phyloP scores from a whole-genome alignment of 2,888 invertebrate genomes.

The Nemapogon koenigi region DNA sequence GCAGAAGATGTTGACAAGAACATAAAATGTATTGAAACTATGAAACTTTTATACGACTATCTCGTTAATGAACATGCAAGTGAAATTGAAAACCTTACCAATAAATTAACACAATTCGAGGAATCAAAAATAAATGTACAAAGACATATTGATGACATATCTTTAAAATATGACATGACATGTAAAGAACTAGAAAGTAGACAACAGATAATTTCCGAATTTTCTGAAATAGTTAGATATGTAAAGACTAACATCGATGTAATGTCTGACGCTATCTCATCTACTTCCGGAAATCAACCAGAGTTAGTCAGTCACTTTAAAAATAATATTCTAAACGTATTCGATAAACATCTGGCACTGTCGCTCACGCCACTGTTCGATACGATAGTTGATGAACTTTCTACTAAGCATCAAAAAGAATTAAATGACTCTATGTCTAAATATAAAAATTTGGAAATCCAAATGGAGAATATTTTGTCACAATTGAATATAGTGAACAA shows the following conservation, averaged over 20 bases:
- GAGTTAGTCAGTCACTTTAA: constrained; percentile 25
- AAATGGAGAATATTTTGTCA: constrained; percentile 24
- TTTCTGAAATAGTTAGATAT: constrained; percentile 28
- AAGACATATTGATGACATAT: constrained; percentile 23
- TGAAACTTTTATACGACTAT: constrained; percentile 40
- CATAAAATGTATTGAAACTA: constrained; percentile 38
- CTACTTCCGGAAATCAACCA: neutral
- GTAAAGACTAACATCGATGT: constrained; percentile 15
- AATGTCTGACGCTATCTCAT: neutral
- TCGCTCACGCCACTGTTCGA: constrained; percentile 29
- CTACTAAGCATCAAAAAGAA: constrained; percentile 26
- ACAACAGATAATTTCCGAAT: constrained; percentile 23
- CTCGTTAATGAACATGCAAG: constrained; percentile 34
- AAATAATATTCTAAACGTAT: constrained; percentile 28
- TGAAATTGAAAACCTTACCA: constrained; percentile 41
- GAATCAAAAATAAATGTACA: constrained; percentile 28
- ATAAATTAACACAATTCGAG: constrained; percentile 38
- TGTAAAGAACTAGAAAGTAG: constrained; percentile 27
- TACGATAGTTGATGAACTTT: constrained; percentile 23
- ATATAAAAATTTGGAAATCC: constrained; percentile 25
- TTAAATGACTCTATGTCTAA: constrained; percentile 23
- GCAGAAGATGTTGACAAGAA: constrained; percentile 26
- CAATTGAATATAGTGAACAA: constrained; percentile 29
- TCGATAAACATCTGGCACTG: constrained; percentile 35
- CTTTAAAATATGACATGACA: constrained; percentile 23